Evolutionary conservation across 2,888 invertebrate species (phyloP), one percentile per base, ranked within the genome.

Genomic region (Eupithecia inturbata): DNA sequence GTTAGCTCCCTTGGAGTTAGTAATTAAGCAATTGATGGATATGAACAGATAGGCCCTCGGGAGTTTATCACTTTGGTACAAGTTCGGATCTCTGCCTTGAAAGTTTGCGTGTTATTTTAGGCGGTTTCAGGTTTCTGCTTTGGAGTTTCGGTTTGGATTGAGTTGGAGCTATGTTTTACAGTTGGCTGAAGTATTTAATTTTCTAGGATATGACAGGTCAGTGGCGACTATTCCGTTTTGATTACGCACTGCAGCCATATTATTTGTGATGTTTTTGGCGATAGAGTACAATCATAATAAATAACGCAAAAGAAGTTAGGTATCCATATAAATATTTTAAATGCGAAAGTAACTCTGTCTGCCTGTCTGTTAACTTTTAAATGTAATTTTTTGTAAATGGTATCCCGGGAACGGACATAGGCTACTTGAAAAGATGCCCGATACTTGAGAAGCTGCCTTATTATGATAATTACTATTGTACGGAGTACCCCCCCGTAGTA

Each of bases 11-110:
- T 19, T 10, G 67, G 70, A 70, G 53, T 62, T 36, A 41, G 67
- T 75, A 75, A 75, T 73, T 72, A 75, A 68, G 64, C 72, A 68
- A 72, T 72, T 75, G 75, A 75, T 72, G 72, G 75, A 75, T 75
- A 75, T 28, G 33, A 71, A 75, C 72, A 57, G 75, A 75, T 75
- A 75, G 75, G 72, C 75, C 72, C 67, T 10, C 33, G 45, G 75
- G 75, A 70, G 62, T 75, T 75, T 75, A 75, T 72, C 70, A 75
- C 72, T 72, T 75, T 75, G 64, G 41, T 39, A 22, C 57, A 70
- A 75, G 70, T 72, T 68, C 66, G 66, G 45, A 74, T 71, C 49
- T 69, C 26, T 53, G 39, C 75, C 72, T 70, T 70, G 70, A 64
- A 75, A 72, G 67, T 75, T 75, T 39, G 16, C 36, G 60, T 71